A percentile compares a stretch with the other conserved stretches of the same genome.
phyloP scores from a whole-genome alignment of 2,888 invertebrate genomes.

The Melikaiella ostensackeni region DNA sequence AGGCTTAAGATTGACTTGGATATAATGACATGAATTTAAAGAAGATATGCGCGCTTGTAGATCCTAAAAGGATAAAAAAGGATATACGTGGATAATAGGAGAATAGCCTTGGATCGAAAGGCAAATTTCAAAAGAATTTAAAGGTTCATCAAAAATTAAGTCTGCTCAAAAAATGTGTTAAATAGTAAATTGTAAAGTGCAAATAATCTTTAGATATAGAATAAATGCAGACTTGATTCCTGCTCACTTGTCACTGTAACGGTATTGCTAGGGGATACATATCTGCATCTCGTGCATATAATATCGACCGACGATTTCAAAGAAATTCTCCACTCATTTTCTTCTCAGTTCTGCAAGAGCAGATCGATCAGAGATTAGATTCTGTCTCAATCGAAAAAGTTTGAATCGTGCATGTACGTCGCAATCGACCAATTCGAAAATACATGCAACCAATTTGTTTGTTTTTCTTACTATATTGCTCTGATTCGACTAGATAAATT shows the following conservation, averaged over 20 bases:
- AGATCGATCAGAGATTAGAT: conserved; percentile 33
- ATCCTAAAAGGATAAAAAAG: no score
- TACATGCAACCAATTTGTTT: conserved; percentile 20
- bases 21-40: no score
- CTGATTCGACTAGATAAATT: neutral
- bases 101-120: no score
- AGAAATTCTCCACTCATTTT: conserved; percentile 36
- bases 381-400: conserved; percentile 32
- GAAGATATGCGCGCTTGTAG: no score
- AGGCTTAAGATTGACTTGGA: neutral
- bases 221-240: neutral
- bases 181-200: neutral
- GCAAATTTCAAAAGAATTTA: no score
- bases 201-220: neutral
- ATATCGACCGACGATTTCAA: conserved; percentile 34
- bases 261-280: conserved; percentile 24
- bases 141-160: no score
- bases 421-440: conserved; percentile 26
- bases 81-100: no score
- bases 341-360: conserved; percentile 20
- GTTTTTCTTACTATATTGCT: neutral
- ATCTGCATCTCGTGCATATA: conserved; percentile 35
- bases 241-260: conserved; percentile 31
- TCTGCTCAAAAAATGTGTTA: neutral
- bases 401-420: conserved; percentile 3